Evolutionary conservation across 2,888 invertebrate genomes (phyloP), one percentile per base, ranked within the genome.

Genomic region (Ethmia dodecea): DNA sequence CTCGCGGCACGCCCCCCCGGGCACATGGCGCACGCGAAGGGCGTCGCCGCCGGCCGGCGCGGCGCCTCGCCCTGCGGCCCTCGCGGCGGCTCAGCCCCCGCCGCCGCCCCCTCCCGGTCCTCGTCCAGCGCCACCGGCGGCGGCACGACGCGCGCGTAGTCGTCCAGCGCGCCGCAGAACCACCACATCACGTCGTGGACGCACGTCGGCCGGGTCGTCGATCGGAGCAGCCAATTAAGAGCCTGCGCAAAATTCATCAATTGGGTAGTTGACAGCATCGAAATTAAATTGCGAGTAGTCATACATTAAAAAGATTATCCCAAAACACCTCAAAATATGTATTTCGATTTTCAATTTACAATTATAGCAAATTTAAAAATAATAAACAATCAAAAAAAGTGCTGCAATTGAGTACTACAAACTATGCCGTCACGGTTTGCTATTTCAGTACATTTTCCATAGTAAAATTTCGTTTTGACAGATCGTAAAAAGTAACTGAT

Each of bases 161-260:
- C 73, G 78, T 92, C 92, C 24, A 98, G 86, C 0, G 97, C 93
- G 9, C 93, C 91, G 13, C 97, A 95, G 68, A 98, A 97, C 94
- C 96, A 97, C 98, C 98, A 98, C 69, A 99, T 89, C 6, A 98
- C 88, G 77, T 99, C 98, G 57, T 98, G 98, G 12, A 99, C 89
- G 62, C 96, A 94, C 3, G 93, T 92, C 3, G 96, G 94, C 66
- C 96, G 96, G 0, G 97, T 96, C 0, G 97, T 94, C 33, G 94
- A 96, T 33, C 96, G 90, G 28, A 99, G 79, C 13, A 99, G 79
- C 99, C 99, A 99, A 69, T 98, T 98, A 50, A 98, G 86, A 0
- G 97, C 97, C 89, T 93, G 56, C 1, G 8, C 11, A 22, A 9
- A 22, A n/a, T n/a, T n/a, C n/a, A n/a, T n/a, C n/a, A n/a, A n/a